These are phyloP conservation scores for Dicrurus megarhynchus DNA, from an alignment of 2,113 vertebrate species.

Conservation along the genomic window DNA sequence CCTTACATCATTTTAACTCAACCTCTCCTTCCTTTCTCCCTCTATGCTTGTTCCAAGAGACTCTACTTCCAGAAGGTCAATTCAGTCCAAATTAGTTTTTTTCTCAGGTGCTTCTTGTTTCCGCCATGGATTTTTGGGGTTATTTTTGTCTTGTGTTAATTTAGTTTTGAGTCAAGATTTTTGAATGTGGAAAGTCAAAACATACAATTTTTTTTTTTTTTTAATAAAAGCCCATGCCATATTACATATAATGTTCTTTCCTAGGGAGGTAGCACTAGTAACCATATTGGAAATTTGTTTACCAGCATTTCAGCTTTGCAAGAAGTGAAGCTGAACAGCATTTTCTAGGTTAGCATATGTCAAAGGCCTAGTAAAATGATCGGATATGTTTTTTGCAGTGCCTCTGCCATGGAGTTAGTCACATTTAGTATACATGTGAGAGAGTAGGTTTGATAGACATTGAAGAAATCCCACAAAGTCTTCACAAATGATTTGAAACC, in stretches of 20 bases:
- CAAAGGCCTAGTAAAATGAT: not conserved
- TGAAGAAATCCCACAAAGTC: not conserved
- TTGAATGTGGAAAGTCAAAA: not conserved
- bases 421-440: not conserved
- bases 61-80: not conserved
- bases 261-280: not conserved
- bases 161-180: not conserved
- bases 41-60: not conserved
- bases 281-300: not conserved
- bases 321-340: not conserved
- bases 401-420: not conserved
- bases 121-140: fast-evolving
- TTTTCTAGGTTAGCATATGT: not conserved
- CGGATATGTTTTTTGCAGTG: not conserved
- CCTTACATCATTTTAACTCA: not conserved
- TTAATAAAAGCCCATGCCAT: fast-evolving
- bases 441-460: not conserved
- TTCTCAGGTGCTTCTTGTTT: not conserved
- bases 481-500: not conserved
- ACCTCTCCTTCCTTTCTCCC: not conserved
- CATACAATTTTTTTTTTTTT: not conserved
- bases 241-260: not conserved
- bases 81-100: not conserved
- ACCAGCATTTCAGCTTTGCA: not conserved
- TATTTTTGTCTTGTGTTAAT: not conserved